These are phyloP conservation scores for Neocrepidodera transversa DNA, from an alignment of 2,888 invertebrate genomes.

Conservation along the genomic window DNA sequence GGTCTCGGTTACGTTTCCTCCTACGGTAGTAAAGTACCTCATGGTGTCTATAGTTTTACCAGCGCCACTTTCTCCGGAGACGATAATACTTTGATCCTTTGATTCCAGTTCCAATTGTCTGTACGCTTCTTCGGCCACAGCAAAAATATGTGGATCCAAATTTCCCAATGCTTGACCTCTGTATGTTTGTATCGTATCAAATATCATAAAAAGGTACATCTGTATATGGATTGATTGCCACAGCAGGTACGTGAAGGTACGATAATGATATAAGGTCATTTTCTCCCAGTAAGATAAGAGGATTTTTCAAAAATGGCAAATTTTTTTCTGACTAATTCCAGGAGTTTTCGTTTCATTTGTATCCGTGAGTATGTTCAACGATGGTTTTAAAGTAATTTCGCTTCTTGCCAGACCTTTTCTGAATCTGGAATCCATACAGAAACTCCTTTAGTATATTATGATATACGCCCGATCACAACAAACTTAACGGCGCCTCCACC, in stretches of 20 bases:
- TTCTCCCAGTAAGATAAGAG: conserved; percentile 94
- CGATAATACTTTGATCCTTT: conserved; percentile 85
- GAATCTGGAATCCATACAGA: conserved; percentile 94
- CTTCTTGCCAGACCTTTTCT: conserved; percentile 89
- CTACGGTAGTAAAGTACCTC: conserved; percentile 96
- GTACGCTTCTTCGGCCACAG: conserved; percentile 97
- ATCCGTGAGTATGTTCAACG: conserved; percentile 70
- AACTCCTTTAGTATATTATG: too few species aligned
- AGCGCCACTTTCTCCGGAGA: conserved; percentile 97
- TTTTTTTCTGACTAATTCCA: conserved; percentile 74
- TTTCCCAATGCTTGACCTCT: conserved; percentile 94
- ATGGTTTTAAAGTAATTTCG: conserved; percentile 71
- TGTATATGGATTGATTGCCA: conserved; percentile 98
- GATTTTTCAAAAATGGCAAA: conserved; percentile 92
- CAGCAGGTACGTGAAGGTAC: conserved; percentile 96
- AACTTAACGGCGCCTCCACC: too few species aligned
- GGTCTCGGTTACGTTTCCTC: conserved; percentile 84
- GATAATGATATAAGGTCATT: conserved; percentile 97
- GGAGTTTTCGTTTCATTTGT: conserved; percentile 66
- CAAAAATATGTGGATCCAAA: conserved; percentile 98
- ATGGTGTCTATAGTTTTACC: conserved; percentile 99
- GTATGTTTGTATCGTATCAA: conserved; percentile 94
- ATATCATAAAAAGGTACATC: conserved; percentile 92
- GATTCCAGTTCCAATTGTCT: conserved; percentile 90
- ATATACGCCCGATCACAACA: too few species aligned